phyloP scores from a whole-genome alignment of 1,140 invertebrate genomes.

The Magallana gigas region DNA sequence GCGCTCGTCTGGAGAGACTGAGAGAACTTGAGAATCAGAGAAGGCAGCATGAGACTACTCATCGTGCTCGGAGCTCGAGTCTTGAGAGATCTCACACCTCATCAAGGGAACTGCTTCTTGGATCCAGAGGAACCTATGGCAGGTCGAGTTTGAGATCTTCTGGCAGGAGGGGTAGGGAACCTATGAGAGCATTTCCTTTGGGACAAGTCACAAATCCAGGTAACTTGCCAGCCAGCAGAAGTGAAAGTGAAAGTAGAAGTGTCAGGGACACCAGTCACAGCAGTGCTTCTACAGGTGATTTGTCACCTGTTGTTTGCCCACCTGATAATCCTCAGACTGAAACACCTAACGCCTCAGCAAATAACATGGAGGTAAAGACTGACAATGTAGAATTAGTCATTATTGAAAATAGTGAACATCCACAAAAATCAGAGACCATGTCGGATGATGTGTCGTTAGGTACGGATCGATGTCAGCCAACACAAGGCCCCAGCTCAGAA shows the following conservation, averaged over 20 bases:
- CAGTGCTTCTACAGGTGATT: not conserved
- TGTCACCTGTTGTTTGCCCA: not conserved
- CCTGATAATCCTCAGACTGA: conserved; percentile 12
- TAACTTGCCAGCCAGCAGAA: not conserved
- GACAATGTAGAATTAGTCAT: conserved; percentile 14
- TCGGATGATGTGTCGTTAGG: not conserved
- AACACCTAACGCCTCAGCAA: not conserved
- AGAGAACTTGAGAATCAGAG: conserved; percentile 47
- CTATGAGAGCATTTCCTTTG: conserved; percentile 21
- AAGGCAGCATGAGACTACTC: not conserved
- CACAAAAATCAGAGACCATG: conserved; percentile 25
- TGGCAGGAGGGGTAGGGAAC: not conserved
- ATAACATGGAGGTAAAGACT: conserved; percentile 4
- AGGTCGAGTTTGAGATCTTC: conserved; percentile 36
- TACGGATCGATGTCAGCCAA: not conserved
- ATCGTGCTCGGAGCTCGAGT: conserved; percentile 5
- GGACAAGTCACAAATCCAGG: not conserved
- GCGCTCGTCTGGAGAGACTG: conserved; percentile 40
- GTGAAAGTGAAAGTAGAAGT: conserved; percentile 21
- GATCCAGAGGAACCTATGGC: not conserved
- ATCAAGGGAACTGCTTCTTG: conserved; percentile 33
- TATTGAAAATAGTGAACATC: not conserved
- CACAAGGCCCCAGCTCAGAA: not conserved
- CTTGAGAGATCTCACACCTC: not conserved
- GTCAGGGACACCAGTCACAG: not conserved